These are phyloP conservation scores for Coregonus clupeaformis DNA, from an alignment of 2,113 vertebrate genomes.

Conservation along the genomic window DNA sequence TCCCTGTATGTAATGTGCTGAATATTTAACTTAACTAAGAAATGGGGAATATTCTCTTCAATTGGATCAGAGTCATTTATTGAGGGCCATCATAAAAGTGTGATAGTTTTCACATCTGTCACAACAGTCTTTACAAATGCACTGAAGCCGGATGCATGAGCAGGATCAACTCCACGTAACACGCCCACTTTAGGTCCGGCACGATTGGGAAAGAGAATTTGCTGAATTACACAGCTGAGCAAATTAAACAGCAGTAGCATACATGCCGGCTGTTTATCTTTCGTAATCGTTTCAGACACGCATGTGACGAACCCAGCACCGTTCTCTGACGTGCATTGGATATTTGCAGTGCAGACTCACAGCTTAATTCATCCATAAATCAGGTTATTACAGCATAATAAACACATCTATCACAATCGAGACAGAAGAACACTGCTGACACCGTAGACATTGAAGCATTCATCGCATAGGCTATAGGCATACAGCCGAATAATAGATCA, in stretches of 20 bases:
- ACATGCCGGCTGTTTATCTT: neutral
- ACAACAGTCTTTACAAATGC: neutral
- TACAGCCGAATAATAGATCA: neutral
- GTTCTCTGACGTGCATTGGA: neutral
- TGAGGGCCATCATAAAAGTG: neutral
- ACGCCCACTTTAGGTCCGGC: slow-evolving; percentile 8
- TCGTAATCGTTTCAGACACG: neutral
- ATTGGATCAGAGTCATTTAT: no score
- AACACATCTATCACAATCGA: no score
- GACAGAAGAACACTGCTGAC: neutral
- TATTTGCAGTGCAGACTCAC: neutral
- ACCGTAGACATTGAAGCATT: neutral
- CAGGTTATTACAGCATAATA: no score
- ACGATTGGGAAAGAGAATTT: neutral
- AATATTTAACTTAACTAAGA: no score
- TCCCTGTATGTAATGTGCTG: no score
- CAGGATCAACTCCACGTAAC: slow-evolving; percentile 4
- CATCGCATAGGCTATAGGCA: neutral
- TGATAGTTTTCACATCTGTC: neutral
- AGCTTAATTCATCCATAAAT: neutral
- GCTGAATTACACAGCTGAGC: slow-evolving; percentile 7
- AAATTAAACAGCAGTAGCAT: neutral
- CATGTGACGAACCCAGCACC: neutral
- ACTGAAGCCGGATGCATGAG: slow-evolving; percentile 7
- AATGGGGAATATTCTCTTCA: no score